phyloP scores from a whole-genome alignment of 2,113 vertebrate species.

The Tragulus kanchil region DNA sequence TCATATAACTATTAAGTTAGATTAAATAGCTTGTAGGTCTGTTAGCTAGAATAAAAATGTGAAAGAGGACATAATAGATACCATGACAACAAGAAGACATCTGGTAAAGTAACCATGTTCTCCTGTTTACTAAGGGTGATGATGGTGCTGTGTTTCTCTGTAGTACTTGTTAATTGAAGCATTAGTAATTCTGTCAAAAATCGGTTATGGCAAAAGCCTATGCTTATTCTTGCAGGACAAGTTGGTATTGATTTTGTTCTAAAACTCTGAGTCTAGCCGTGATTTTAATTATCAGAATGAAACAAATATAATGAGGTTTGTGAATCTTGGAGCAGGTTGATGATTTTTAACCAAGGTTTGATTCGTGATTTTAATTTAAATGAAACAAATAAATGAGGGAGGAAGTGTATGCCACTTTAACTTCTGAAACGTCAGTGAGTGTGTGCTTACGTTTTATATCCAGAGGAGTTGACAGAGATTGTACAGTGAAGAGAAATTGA shows the following conservation, averaged over 20 bases:
- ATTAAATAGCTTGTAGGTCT: constrained; percentile 58
- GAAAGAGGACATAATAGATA: constrained; percentile 43
- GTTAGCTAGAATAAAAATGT: constrained; percentile 59
- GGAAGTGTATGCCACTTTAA: neutral
- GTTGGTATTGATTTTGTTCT: constrained; percentile 54
- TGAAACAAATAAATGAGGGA: too few relatives aligned
- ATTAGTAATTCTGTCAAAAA: constrained; percentile 63
- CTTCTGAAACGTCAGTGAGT: constrained; percentile 17
- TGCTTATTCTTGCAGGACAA: constrained; percentile 21
- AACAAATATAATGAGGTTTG: constrained; percentile 26
- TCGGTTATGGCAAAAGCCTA: constrained; percentile 11
- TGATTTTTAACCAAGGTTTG: constrained; percentile 43
- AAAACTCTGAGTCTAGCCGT: constrained; percentile 11
- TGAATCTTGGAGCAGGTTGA: neutral
- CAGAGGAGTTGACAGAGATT: neutral
- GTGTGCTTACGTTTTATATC: neutral
- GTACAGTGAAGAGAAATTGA: neutral
- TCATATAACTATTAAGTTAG: neutral
- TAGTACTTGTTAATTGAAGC: constrained; percentile 56
- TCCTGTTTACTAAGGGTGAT: constrained; percentile 40
- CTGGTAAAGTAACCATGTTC: constrained; percentile 80
- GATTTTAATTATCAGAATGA: neutral
- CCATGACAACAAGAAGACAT: constrained; percentile 87
- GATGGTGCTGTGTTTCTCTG: neutral
- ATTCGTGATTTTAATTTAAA: too few relatives aligned